Evolutionary conservation across 2,888 invertebrate species (phyloP), one percentile per base, ranked within the genome.

Genomic region (Labia minor): DNA sequence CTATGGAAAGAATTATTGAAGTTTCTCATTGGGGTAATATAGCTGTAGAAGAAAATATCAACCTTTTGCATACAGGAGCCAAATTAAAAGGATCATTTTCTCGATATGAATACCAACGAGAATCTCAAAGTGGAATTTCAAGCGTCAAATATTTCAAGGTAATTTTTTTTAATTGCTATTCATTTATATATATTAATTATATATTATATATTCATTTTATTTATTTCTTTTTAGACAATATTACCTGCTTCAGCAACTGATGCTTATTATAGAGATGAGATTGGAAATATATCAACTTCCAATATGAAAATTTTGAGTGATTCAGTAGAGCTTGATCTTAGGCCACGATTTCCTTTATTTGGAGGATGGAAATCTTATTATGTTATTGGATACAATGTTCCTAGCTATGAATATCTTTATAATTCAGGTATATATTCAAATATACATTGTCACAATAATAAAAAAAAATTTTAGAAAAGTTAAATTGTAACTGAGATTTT

Each of bases 21-120:
- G 86, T 99, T 1, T 99, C 98, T 0, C 98, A 99, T 77, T 99
- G 99, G 99, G 98, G 98, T 8, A 97, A 98, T 75, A 92, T 99
- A 73, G 98, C 98, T 19, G 84, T 99, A 0, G 96, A 98, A 76
- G 99, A 99, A 77, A 86, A 89, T 6, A 85, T 98, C 72, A 93
- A 96, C 76, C 82, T 99, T 71, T 81, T 88, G 19, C 98, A 99
- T 75, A 89, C 90, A 63, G 99, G 99, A 61, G 98, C 99, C 11
- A 82, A 86, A 70, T 79, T 99, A 61, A 95, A 96, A 76, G 95
- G 95, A 0, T 86, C 95, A 1, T 97, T 99, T 80, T 98, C 98
- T 1, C 86, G 99, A 61, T 95, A 96, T 78, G 98, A 99, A 77
- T 98, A 93, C 76, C 97, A 98, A 78, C 86, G 95, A 73, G 95